A percentile compares a stretch with the other conserved stretches of the same genome.
Conservation (phyloP, 2,888 invertebrate species). For the Hartigia nigra region DNA sequence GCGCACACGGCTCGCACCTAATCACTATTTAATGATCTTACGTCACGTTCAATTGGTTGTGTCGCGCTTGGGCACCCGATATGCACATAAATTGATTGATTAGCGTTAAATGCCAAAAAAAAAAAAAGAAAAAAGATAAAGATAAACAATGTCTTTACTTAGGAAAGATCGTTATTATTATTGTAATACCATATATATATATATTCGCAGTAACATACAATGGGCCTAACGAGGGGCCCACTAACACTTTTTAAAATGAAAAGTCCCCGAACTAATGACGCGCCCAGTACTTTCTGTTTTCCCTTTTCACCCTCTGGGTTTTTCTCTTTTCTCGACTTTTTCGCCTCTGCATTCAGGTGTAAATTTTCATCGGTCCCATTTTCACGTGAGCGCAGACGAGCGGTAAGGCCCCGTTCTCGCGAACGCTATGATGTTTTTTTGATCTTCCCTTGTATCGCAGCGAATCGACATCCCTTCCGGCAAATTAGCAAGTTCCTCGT, state of each 20-base stretch:
- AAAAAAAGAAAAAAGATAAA: background rate
- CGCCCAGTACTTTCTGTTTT: constrained; percentile 10
- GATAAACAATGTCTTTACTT: background rate
- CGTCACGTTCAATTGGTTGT: background rate
- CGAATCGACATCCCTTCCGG: constrained; percentile 1
- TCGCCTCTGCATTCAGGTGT: constrained; percentile 38
- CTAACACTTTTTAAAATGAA: background rate
- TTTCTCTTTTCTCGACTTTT: background rate
- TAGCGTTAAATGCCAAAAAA: background rate
- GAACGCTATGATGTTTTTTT: background rate
- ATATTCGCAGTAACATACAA: constrained; percentile 23
- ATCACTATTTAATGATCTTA: background rate
- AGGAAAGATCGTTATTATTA: background rate
- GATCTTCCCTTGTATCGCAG: background rate
- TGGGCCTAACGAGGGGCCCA: constrained; percentile 34
- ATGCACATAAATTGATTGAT: background rate
- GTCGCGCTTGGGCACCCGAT: background rate
- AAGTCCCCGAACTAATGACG: constrained; percentile 30
- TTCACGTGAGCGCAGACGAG: background rate
- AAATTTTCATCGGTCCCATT: constrained; percentile 25
- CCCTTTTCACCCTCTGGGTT: background rate
- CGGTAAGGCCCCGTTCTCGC: background rate
- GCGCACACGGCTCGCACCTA: constrained; percentile 1
- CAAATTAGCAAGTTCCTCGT: constrained; percentile 31
- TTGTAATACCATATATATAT: background rate